Base-by-base conservation (phyloP, 53 echinoderm and acorn worm species). In the Echinarachnius parma region DNA sequence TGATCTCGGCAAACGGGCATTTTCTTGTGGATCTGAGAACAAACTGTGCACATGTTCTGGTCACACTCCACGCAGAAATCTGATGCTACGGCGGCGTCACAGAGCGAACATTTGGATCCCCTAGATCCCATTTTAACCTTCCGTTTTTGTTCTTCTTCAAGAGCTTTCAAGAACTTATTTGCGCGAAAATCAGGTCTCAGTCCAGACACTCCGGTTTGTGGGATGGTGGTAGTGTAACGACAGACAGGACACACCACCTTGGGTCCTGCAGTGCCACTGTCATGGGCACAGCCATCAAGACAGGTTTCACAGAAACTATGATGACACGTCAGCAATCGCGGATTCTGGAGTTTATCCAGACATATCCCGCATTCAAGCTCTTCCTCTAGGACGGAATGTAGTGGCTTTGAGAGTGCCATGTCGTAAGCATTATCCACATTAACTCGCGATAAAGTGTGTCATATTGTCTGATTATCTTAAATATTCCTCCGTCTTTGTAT, bases 361-460 rank as follows among this genome's bases (percentile, higher is more conserved):
- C 62, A 62, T 14, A 62, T 39, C 36, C 62, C 36, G 9, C 62
- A 62, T 62, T 62, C 15, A 22, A 62, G 62, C 36, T 62, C 62
- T 62, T 62, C 62, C 10, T 25, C 10, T 16, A 62, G 21, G 23
- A 39, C 62, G n/a, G 34, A 35, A 34, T 36, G 36, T 11, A 62
- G 5, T 24, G 9, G 35, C 62, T 62, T 62, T 0, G 62, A 39
- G 26, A 36, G 45, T 26, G 62, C 62, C 62, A 62, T 62, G 9
- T 42, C 10, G 19, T 39, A 5, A 24, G n/a, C n/a, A n/a, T n/a
- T n/a, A n/a, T n/a, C n/a, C n/a, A n/a, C n/a, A n/a, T n/a, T n/a
- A n/a, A n/a, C n/a, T n/a, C n/a, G n/a, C n/a, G n/a, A n/a, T n/a
- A n/a, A n/a, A n/a, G n/a, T n/a, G n/a, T n/a, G n/a, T n/a, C n/a